Evolutionary conservation across 2,113 vertebrate species (phyloP).

Genomic region (Scophthalmus maximus): DNA sequence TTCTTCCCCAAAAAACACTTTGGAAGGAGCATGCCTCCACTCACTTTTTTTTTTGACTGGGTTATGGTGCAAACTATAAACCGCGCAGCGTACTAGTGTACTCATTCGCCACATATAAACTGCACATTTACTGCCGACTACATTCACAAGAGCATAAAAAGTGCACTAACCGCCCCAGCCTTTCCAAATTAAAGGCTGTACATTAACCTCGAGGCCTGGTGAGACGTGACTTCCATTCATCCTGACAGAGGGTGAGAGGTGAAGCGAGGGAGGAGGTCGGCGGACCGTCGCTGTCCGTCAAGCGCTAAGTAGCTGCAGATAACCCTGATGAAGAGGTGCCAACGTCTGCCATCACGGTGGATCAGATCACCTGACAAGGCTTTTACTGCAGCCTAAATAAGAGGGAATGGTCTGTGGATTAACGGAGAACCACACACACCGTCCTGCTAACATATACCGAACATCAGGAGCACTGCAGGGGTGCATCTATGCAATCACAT

Average conservation of each 20-base stretch:
- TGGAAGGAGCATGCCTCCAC: conserved; percentile 63
- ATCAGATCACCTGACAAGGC: conserved; percentile 35
- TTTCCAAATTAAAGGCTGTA: conserved; percentile 68
- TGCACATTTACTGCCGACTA: conserved; percentile 21
- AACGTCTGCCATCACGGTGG: conserved; percentile 9
- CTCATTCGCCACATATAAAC: conserved; percentile 69
- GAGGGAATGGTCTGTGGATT: conserved; percentile 14
- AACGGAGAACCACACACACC: conserved; percentile 4
- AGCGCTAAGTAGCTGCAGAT: conserved; percentile 61
- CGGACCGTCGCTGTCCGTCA: conserved; percentile 54
- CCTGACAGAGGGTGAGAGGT: conserved; percentile 48
- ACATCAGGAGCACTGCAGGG: conserved; percentile 39
- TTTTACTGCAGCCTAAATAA: conserved; percentile 33
- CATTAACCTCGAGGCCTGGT: conserved; percentile 60
- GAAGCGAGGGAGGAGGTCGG: conserved; percentile 49
- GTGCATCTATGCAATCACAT: conserved; percentile 21
- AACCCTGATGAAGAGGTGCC: conserved; percentile 61
- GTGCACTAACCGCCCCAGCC: conserved; percentile 31
- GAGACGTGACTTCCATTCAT: conserved; percentile 68
- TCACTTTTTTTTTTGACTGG: conserved; percentile 57
- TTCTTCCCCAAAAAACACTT: conserved; percentile 63
- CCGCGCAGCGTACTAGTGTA: conserved; percentile 39
- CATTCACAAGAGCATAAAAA: conserved; percentile 40
- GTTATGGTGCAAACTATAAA: conserved; percentile 59
- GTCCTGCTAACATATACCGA: background rate